A percentile compares a stretch with the other conserved stretches of the same genome.
phyloP scores from a whole-genome alignment of 2,113 vertebrate genomes.

The Alces alces region DNA sequence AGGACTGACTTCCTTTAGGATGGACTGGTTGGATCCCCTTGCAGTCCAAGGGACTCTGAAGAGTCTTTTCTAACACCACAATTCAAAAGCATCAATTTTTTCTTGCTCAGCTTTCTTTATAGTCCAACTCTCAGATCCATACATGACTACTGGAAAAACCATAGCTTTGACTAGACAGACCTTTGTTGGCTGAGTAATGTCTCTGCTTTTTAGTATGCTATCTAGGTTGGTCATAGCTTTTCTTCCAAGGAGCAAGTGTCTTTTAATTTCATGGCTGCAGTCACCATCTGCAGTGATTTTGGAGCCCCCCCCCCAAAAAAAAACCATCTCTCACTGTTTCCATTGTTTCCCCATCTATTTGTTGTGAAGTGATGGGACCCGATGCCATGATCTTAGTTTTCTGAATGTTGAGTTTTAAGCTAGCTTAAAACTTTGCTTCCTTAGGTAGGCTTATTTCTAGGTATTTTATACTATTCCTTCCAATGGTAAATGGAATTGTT shows the following conservation, averaged over 20 bases:
- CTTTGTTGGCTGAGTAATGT: neutral
- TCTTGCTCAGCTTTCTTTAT: neutral
- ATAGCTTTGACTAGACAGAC: neutral
- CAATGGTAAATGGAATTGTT: neutral
- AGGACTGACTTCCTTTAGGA: neutral
- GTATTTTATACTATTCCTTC: neutral
- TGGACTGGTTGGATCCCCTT: neutral
- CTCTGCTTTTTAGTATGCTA: neutral
- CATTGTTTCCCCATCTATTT: neutral
- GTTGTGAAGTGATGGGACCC: neutral
- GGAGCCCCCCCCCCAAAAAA: neutral
- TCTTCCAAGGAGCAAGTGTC: neutral
- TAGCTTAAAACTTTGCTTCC: neutral
- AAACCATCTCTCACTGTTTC: neutral
- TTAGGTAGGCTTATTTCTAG: neutral
- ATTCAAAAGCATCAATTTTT: neutral
- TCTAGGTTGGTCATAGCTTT: neutral
- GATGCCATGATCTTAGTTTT: neutral
- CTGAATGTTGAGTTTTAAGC: neutral
- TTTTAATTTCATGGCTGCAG: neutral
- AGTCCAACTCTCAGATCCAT: neutral
- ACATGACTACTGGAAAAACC: neutral
- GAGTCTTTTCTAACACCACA: neutral
- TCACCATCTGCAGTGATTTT: neutral
- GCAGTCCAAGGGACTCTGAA: neutral